Conservation (phyloP, 2,797 vertebrate genomes). For the Glossophaga mutica region DNA sequence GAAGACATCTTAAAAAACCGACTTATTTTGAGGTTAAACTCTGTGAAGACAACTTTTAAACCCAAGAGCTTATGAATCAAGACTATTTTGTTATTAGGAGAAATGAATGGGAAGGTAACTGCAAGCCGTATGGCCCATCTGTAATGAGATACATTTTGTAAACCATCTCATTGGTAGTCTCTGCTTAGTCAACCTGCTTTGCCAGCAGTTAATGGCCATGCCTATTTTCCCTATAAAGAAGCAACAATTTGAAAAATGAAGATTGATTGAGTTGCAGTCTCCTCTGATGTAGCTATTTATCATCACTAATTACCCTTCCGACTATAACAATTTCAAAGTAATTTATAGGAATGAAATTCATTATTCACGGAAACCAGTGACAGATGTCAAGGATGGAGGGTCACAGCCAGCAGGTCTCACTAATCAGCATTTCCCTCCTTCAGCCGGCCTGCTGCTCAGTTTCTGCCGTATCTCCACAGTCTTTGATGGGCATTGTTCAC, state of each 20-base stretch:
- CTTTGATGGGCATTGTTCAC: not conserved
- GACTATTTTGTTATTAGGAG: not conserved
- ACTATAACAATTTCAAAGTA: constrained; percentile 56
- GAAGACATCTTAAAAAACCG: not conserved
- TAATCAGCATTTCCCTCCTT: constrained; percentile 43
- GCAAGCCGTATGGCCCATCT: not conserved
- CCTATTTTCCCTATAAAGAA: constrained; percentile 35
- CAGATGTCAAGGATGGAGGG: constrained; percentile 52
- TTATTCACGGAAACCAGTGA: constrained; percentile 59
- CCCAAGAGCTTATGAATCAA: not conserved
- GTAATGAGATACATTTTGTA: constrained; percentile 12
- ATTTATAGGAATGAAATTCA: constrained; percentile 63
- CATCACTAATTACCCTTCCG: constrained; percentile 62
- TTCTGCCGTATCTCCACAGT: not conserved
- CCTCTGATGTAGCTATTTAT: constrained; percentile 64
- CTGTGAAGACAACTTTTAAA: not conserved
- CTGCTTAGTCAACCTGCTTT: not conserved
- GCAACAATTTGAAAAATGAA: constrained; percentile 61
- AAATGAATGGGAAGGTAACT: not conserved
- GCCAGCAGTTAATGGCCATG: constrained; percentile 5
- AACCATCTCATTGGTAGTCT: constrained; percentile 8
- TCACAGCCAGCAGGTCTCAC: constrained; percentile 28
- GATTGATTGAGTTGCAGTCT: constrained; percentile 33
- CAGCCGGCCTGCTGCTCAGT: constrained; percentile 9
- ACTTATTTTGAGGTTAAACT: constrained; percentile 35